Base-by-base conservation (phyloP, 2,888 invertebrate genomes). In the Vandiemenella viatica region DNA sequence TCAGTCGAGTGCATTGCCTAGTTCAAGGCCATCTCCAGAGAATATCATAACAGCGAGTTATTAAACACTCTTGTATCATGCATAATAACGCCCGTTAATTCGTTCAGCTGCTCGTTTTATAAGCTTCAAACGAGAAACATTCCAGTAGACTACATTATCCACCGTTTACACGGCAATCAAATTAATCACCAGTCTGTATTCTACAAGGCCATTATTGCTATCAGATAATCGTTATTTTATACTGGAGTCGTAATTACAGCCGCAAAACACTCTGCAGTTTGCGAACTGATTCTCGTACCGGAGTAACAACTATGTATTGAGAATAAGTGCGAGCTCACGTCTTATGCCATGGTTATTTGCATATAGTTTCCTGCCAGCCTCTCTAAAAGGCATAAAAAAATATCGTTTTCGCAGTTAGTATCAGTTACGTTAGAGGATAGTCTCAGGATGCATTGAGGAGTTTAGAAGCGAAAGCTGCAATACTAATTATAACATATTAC, bases 151-250 rank as follows among this genome's bases (percentile, higher is more conserved):
- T 45, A 23, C 47, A 42, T 47, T 47, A 47, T 23, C 42, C 47
- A 47, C 41, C 41, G 47, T 47, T 47, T 47, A 47, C 47, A 47
- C 40, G 32, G 47, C 47, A 47, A 47, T 47, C 47, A 40, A 41
- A 47, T 47, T 47, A 47, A 47, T 47, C 47, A 47, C 47, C 47
- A 47, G 47, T 42, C 47, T 47, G 47, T 23, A n/a, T n/a, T n/a
- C n/a, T n/a, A n/a, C n/a, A n/a, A 21, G 40, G 21, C 41, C 23
- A 41, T 20, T 40, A 41, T 26, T 23, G 42, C 41, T 40, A 40
- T 42, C 40, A 40, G 47, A 47, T 47, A 47, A 47, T 47, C 47
- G 41, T 47, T 47, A 47, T 47, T 40, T 47, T 47, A 47, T 47
- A 47, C 47, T 47, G 42, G 42, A 42, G 47, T 18, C 42, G 26